phyloP scores from a whole-genome alignment of 1,140 invertebrate species.

The Caerostris darwini region DNA sequence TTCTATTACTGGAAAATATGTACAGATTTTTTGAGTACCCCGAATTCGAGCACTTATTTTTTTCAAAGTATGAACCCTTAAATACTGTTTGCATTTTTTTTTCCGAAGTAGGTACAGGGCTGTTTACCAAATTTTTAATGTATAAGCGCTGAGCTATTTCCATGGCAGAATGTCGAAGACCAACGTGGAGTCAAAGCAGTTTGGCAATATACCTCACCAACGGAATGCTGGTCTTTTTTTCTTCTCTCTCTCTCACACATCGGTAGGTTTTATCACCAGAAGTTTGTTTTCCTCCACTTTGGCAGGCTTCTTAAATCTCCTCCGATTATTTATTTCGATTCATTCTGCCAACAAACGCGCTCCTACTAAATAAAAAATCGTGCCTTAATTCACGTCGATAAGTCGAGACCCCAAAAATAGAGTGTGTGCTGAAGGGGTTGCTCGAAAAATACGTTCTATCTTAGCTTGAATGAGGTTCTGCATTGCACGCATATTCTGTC shows the following conservation, averaged over 20 bases:
- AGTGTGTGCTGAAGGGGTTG: background rate
- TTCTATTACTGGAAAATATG: too few relatives aligned
- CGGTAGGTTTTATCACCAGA: background rate
- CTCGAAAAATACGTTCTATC: background rate
- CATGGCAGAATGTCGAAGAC: background rate
- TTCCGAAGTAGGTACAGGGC: background rate
- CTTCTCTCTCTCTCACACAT: background rate
- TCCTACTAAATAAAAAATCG: background rate
- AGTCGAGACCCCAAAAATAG: background rate
- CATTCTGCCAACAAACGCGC: background rate
- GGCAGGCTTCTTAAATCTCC: background rate
- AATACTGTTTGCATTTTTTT: too few relatives aligned
- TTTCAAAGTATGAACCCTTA: too few relatives aligned
- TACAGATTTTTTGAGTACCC: too few relatives aligned
- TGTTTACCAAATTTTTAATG: constrained; percentile 4
- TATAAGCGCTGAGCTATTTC: background rate
- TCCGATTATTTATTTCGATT: constrained; percentile 17
- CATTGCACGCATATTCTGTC: background rate
- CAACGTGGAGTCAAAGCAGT: background rate
- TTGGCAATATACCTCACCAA: background rate
- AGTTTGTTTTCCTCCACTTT: background rate
- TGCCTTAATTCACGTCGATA: background rate
- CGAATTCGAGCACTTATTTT: too few relatives aligned
- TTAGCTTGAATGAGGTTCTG: too few relatives aligned
- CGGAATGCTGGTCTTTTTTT: background rate